Conservation (phyloP, 1,140 invertebrate genomes). For the Brachionus manjavacas region DNA sequence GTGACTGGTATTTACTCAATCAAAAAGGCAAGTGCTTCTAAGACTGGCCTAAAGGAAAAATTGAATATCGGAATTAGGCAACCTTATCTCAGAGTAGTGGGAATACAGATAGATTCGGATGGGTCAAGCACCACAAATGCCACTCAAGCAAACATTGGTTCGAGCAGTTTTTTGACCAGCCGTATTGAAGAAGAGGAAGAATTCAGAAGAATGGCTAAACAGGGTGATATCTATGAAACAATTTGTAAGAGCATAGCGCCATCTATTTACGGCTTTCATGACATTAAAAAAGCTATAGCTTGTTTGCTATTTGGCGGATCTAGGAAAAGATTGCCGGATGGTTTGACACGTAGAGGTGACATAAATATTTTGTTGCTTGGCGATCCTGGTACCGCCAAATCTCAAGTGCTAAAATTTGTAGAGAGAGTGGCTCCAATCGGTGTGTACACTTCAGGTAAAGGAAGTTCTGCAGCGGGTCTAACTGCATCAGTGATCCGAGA, state of each 20-base stretch:
- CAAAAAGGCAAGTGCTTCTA: constrained; percentile 71
- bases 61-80: constrained; percentile 82
- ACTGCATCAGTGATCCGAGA: constrained; percentile 95
- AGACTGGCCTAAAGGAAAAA: constrained; percentile 60
- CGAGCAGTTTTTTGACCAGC: constrained; percentile 52
- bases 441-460: constrained; percentile 97
- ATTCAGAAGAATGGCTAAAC: constrained; percentile 76
- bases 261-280: constrained; percentile 86
- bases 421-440: constrained; percentile 90
- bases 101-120: constrained; percentile 77
- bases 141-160: constrained; percentile 56
- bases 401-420: constrained; percentile 94
- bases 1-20: constrained; percentile 95
- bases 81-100: constrained; percentile 89
- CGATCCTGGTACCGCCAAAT: constrained; percentile 98
- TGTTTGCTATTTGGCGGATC: constrained; percentile 87
- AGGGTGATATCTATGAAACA: constrained; percentile 80
- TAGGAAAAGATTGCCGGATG: constrained; percentile 78
- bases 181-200: constrained; percentile 77
- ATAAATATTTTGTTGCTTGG: constrained; percentile 92
- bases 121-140: constrained; percentile 59
- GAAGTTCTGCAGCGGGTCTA: constrained; percentile 93
- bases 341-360: constrained; percentile 85
- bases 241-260: constrained; percentile 88
- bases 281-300: constrained; percentile 96